Percentiles rank a stretch among this genome's conserved stretches.
Conservation (phyloP, 2,797 vertebrate species). For the Selene dorsalis region DNA sequence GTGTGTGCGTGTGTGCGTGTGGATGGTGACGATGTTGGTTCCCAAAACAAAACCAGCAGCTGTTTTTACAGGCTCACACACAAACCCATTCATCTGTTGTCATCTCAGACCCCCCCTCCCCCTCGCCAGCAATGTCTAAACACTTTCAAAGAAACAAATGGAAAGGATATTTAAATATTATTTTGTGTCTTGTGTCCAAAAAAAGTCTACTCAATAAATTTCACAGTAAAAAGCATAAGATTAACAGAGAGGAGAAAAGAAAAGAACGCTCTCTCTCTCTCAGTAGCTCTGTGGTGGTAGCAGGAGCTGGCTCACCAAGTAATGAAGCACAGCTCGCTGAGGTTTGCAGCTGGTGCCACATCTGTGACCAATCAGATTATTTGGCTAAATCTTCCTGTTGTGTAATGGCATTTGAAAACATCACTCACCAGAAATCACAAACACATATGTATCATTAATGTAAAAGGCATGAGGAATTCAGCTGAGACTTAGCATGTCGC, state of each 20-base stretch:
- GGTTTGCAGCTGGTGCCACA: slow-evolving; percentile 49
- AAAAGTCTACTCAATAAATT: not conserved
- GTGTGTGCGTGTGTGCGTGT: slow-evolving; percentile 29
- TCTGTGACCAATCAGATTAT: slow-evolving; percentile 50
- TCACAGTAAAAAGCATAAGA: not conserved
- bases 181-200: not conserved
- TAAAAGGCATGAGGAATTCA: not conserved
- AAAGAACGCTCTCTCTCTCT: slow-evolving; percentile 5
- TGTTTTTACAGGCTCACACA: slow-evolving; percentile 68
- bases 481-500: not conserved
- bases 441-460: slow-evolving; percentile 1
- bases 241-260: not conserved
- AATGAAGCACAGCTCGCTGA: slow-evolving; percentile 3
- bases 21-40: slow-evolving; percentile 58
- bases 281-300: slow-evolving; percentile 6
- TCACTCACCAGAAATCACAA: slow-evolving; percentile 24
- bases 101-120: slow-evolving; percentile 29
- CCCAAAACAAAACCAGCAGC: slow-evolving; percentile 74
- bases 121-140: slow-evolving; percentile 11
- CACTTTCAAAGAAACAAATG: slow-evolving; percentile 24
- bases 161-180: not conserved
- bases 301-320: slow-evolving; percentile 15
- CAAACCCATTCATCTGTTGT: slow-evolving; percentile 56
- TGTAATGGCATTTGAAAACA: slow-evolving; percentile 18
- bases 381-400: slow-evolving; percentile 22